These are phyloP conservation scores for Dicrostonyx torquatus DNA, from an alignment of 2,797 vertebrate species.

Conservation along the genomic window DNA sequence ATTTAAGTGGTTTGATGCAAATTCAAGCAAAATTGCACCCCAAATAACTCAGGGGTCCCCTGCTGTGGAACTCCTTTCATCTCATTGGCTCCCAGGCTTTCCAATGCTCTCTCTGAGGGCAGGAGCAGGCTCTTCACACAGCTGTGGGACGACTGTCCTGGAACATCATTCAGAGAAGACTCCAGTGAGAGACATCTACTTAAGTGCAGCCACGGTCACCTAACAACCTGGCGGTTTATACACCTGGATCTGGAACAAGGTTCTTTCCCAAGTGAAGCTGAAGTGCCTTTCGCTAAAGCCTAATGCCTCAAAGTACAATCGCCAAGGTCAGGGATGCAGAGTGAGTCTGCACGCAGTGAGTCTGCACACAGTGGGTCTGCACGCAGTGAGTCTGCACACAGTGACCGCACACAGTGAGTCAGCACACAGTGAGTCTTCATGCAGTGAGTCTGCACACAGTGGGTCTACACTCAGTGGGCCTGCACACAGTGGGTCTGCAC, in stretches of 20 bases:
- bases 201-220: neutral
- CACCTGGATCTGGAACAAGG: neutral
- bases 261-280: neutral
- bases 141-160: neutral
- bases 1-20: neutral
- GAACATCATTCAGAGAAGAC: neutral
- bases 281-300: neutral
- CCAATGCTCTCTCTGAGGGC: neutral
- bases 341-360: neutral
- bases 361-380: neutral
- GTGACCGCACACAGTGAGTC: too few relatives aligned
- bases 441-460: rapidly evolving
- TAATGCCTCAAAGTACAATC: neutral
- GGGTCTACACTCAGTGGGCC: rapidly evolving
- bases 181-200: neutral
- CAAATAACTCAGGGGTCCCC: neutral
- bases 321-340: neutral
- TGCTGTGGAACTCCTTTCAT: neutral
- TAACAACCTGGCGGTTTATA: neutral
- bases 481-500: too few relatives aligned
- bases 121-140: neutral
- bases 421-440: too few relatives aligned
- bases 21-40: neutral
- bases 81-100: too few relatives aligned
- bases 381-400: too few relatives aligned